Conservation (phyloP, 2,888 invertebrate genomes). For the Ischnura elegans region DNA sequence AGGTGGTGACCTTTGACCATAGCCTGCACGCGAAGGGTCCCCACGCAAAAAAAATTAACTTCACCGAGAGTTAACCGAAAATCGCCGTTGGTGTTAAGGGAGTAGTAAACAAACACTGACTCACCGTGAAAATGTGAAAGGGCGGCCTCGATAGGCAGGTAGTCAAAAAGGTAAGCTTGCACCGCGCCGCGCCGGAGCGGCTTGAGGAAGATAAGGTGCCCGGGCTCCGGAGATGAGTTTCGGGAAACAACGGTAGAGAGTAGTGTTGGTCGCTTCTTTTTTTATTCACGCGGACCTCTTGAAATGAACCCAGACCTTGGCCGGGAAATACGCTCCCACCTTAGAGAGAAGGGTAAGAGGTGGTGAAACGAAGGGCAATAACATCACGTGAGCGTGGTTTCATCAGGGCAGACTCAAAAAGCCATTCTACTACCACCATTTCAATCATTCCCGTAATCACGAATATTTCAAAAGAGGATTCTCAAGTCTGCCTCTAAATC, state of each 20-base stretch:
- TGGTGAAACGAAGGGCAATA: not conserved
- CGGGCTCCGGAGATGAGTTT: not conserved
- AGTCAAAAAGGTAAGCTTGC: not conserved
- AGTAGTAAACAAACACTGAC: not conserved
- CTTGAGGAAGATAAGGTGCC: not conserved
- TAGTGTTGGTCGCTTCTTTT: not conserved
- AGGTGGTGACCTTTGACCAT: too few species aligned
- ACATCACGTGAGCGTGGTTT: too few species aligned
- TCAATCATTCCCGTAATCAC: too few species aligned
- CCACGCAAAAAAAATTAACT: too few species aligned
- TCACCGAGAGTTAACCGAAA: not conserved
- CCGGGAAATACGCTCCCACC: not conserved
- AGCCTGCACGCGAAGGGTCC: not conserved
- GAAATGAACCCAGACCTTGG: not conserved
- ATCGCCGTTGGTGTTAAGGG: not conserved
- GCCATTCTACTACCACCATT: too few species aligned
- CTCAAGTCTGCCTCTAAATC: too few species aligned
- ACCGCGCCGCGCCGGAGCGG: not conserved
- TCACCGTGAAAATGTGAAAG: slow-evolving; percentile 18
- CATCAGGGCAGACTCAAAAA: too few species aligned
- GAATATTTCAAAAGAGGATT: too few species aligned
- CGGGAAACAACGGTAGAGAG: not conserved
- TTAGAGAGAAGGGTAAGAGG: not conserved
- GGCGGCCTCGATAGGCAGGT: not conserved
- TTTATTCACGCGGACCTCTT: not conserved